Evolutionary conservation across 2,888 invertebrate species (phyloP).

Genomic region (Andricus curvator): DNA sequence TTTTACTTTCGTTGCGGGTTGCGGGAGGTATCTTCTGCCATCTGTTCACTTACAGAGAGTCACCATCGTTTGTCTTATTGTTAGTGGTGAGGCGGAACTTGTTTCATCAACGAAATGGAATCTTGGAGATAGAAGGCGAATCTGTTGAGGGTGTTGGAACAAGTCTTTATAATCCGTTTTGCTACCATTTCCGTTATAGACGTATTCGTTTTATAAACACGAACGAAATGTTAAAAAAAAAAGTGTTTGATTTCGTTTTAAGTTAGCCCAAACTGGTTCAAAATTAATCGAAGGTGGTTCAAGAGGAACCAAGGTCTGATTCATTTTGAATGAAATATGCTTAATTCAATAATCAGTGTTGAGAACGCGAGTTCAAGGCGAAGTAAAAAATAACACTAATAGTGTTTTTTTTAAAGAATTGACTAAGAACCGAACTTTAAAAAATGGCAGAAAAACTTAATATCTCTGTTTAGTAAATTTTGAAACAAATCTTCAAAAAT

Average conservation of each 20-base stretch:
- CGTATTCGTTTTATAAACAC: neutral
- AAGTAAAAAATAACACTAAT: too few relatives aligned
- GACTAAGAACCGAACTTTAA: too few relatives aligned
- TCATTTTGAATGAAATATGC: too few relatives aligned
- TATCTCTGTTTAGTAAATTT: too few relatives aligned
- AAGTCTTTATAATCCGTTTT: neutral
- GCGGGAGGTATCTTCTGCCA: constrained; percentile 17
- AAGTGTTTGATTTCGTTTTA: neutral
- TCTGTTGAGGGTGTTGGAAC: constrained; percentile 20
- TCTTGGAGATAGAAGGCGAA: constrained; percentile 26
- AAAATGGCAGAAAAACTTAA: too few relatives aligned
- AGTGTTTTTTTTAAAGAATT: too few relatives aligned
- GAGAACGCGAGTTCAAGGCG: too few relatives aligned
- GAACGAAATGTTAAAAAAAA: neutral
- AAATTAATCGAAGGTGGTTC: too few relatives aligned
- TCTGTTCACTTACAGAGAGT: constrained; percentile 4
- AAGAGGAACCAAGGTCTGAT: too few relatives aligned
- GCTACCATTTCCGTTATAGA: neutral
- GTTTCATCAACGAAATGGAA: constrained; percentile 21
- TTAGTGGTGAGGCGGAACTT: constrained; percentile 12
- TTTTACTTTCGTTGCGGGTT: constrained; percentile 52
- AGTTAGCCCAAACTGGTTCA: too few relatives aligned
- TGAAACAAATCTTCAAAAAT: too few relatives aligned
- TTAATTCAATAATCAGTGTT: too few relatives aligned
- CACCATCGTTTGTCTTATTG: constrained; percentile 28